Percentiles rank a stretch among this genome's conserved stretches.
Conservation (phyloP, 1,140 invertebrate genomes). For the Trichoplusia ni region DNA sequence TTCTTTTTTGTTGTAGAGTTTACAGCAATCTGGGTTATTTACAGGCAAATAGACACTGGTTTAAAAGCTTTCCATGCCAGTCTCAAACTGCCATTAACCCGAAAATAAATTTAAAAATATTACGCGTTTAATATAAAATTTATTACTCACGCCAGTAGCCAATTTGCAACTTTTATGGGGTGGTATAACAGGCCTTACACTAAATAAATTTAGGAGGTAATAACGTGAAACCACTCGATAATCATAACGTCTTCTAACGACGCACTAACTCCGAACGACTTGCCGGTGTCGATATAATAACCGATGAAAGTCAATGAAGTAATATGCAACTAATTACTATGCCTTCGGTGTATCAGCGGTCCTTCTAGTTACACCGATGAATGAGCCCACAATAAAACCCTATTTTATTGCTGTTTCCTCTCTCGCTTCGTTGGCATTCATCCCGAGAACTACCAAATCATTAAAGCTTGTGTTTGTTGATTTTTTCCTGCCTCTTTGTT, state of each 20-base stretch:
- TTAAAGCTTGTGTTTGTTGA: constrained; percentile 76
- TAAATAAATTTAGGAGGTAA: constrained; percentile 30
- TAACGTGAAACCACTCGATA: constrained; percentile 31
- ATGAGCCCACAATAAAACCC: constrained; percentile 61
- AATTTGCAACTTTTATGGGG: constrained; percentile 34
- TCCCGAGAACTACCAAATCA: constrained; percentile 71
- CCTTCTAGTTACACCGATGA: constrained; percentile 46
- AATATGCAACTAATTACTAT: constrained; percentile 45
- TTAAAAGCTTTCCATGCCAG: constrained; percentile 7
- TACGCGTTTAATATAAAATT: constrained; percentile 33
- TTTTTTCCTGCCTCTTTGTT: constrained; percentile 74
- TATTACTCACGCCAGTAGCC: constrained; percentile 23
- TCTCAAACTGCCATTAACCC: constrained; percentile 17
- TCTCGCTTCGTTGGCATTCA: constrained; percentile 70
- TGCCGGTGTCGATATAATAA: constrained; percentile 7
- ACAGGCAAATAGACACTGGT: constrained; percentile 22
- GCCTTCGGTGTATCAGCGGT: constrained; percentile 32
- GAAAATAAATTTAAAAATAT: constrained; percentile 31
- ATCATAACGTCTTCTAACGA: constrained; percentile 31
- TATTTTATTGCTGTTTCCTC: constrained; percentile 74
- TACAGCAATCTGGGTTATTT: constrained; percentile 11
- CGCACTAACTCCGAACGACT: constrained; percentile 18
- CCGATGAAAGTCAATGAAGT: constrained; percentile 25
- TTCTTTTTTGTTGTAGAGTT: constrained; percentile 9
- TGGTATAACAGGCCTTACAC: constrained; percentile 22